Conservation (phyloP, 1,140 invertebrate species). For the Sarcophaga peregrina region DNA sequence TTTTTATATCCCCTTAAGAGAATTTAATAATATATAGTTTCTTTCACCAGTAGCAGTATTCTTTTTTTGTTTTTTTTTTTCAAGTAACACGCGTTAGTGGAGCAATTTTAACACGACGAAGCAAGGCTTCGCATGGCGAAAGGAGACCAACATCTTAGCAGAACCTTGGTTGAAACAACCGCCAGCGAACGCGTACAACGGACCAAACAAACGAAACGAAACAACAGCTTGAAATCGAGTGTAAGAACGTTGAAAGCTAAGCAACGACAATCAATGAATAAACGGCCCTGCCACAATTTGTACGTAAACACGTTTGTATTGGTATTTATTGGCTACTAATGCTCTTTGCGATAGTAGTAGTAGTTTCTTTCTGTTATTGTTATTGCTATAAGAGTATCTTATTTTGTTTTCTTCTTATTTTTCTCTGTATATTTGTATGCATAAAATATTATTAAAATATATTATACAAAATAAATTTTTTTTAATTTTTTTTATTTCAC, state of each 20-base stretch:
- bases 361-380: neutral
- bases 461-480: neutral
- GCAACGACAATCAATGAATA: slow-evolving; percentile 26
- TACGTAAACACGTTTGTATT: neutral
- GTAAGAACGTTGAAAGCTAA: slow-evolving; percentile 30
- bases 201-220: slow-evolving; percentile 49
- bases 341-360: neutral
- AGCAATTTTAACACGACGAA: slow-evolving; percentile 67
- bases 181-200: slow-evolving; percentile 55
- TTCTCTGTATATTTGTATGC: neutral
- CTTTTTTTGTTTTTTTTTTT: neutral
- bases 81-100: slow-evolving; percentile 53
- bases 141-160: slow-evolving; percentile 65
- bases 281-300: neutral
- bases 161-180: slow-evolving; percentile 64
- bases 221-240: slow-evolving; percentile 38
- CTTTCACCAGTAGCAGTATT: neutral
- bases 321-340: neutral
- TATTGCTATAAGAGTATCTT: neutral
- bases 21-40: neutral
- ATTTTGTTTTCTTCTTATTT: neutral
- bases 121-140: slow-evolving; percentile 65
- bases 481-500: no score
- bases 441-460: neutral
- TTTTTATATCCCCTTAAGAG: neutral